phyloP scores from a whole-genome alignment of 2,113 vertebrate genomes.

The Festucalex cinctus region DNA sequence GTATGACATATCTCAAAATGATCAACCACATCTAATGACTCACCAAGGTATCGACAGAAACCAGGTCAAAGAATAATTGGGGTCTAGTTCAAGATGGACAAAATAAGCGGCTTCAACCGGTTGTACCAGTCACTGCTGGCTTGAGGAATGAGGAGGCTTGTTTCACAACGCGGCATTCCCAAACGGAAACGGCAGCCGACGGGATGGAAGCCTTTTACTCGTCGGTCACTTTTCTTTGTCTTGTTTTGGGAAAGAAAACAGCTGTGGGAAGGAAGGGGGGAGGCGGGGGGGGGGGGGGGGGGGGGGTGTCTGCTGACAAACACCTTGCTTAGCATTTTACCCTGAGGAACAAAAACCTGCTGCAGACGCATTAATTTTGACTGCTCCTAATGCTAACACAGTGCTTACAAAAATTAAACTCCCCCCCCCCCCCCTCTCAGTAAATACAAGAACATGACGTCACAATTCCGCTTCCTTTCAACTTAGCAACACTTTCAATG shows the following conservation, averaged over 20 bases:
- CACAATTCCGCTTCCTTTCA: no score
- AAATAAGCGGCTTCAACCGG: slow-evolving; percentile 62
- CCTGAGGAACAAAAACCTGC: neutral
- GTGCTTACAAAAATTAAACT: no score
- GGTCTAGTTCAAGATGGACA: neutral
- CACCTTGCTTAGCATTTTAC: neutral
- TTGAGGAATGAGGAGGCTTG: slow-evolving; percentile 21
- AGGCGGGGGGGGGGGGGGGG: neutral
- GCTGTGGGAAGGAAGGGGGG: neutral
- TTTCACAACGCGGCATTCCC: slow-evolving; percentile 4
- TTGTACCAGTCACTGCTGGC: slow-evolving; percentile 38
- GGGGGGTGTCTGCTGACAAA: neutral
- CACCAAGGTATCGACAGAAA: neutral
- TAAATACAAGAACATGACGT: no score
- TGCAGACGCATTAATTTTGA: neutral
- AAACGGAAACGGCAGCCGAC: slow-evolving; percentile 2
- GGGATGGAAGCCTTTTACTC: neutral
- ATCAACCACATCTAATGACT: neutral
- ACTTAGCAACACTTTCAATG: no score
- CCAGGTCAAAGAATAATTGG: neutral
- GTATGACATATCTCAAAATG: neutral
- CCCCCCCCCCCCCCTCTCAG: no score
- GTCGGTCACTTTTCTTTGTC: neutral
- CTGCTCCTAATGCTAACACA: neutral
- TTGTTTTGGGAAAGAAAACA: neutral